phyloP scores from a whole-genome alignment of 2,888 invertebrate species.

The Bimastos eiseni region DNA sequence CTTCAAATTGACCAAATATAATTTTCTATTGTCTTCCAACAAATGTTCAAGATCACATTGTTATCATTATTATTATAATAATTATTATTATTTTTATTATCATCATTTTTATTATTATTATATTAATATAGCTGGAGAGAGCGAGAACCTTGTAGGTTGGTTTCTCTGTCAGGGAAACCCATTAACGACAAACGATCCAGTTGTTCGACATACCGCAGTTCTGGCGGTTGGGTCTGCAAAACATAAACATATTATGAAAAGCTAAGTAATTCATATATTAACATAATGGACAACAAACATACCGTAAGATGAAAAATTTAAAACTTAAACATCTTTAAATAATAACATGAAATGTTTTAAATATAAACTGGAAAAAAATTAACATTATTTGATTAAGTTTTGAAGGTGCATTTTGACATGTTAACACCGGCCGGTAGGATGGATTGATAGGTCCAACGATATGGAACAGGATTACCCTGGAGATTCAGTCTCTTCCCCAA shows the following conservation, averaged over 20 bases:
- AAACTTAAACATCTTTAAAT: too few species aligned
- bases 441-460: too few species aligned
- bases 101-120: too few species aligned
- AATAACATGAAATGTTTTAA: not conserved
- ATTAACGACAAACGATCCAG: conserved; percentile 89
- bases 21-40: not conserved
- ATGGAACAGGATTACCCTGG: too few species aligned
- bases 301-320: too few species aligned
- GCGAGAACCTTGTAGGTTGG: conserved; percentile 80
- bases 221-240: conserved; percentile 72
- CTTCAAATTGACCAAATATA: not conserved
- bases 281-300: not conserved
- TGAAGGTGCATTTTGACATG: too few species aligned
- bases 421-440: too few species aligned
- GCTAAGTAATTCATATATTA: not conserved
- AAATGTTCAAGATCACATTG: not conserved
- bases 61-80: too few species aligned
- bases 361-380: not conserved
- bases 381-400: not conserved
- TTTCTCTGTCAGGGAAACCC: conserved; percentile 95
- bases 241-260: not conserved
- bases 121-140: not conserved
- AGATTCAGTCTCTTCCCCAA: too few species aligned
- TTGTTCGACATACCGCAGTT: conserved; percentile 90
- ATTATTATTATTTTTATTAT: too few species aligned